These are phyloP conservation scores for Limnodromus scolopaceus DNA, from an alignment of 2,797 vertebrate species.

Conservation along the genomic window DNA sequence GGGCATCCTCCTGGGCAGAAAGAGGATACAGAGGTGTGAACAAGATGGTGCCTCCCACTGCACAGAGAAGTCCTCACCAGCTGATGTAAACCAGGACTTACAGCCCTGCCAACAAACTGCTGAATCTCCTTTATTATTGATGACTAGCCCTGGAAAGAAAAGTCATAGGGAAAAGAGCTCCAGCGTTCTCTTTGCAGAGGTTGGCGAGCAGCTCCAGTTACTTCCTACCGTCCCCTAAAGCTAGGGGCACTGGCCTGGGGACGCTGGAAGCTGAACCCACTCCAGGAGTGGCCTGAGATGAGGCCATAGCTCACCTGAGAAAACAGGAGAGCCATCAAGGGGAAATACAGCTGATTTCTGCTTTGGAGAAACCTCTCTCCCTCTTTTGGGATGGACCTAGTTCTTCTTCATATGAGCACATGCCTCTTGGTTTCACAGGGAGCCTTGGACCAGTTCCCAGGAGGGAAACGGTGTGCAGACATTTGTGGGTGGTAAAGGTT, in stretches of 20 bases:
- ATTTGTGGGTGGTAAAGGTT: background rate
- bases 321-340: background rate
- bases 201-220: background rate
- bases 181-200: background rate
- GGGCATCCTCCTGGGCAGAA: background rate
- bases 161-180: background rate
- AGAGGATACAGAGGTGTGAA: background rate
- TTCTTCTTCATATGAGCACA: background rate
- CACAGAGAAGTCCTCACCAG: background rate
- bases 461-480: background rate
- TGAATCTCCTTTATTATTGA: background rate
- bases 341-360: background rate
- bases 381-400: background rate
- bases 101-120: background rate
- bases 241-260: background rate
- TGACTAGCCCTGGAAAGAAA: background rate
- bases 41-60: background rate
- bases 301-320: background rate
- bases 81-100: background rate
- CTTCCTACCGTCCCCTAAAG: background rate
- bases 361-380: accelerated
- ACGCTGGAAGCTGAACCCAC: background rate
- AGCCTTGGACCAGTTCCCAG: background rate
- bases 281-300: background rate
- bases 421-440: background rate